Evolutionary conservation across 2,113 vertebrate genomes (phyloP).

Genomic region (Melanocharis versteri): DNA sequence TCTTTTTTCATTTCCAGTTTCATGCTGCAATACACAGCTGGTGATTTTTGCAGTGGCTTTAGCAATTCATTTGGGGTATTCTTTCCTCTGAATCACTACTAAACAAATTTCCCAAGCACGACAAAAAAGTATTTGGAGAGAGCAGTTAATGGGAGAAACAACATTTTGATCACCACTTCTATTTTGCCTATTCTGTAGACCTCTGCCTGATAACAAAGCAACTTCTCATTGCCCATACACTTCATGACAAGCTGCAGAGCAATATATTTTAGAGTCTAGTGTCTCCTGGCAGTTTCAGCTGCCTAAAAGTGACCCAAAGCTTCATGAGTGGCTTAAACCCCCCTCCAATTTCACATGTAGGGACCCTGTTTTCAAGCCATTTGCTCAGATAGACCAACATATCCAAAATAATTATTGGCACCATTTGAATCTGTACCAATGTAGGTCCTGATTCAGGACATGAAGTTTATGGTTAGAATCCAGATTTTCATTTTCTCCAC

Average conservation of each 20-base stretch:
- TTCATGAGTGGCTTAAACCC: neutral
- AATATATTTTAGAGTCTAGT: neutral
- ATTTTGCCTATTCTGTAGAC: neutral
- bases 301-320: neutral
- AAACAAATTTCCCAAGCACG: neutral
- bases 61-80: slow-evolving; percentile 30
- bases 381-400: neutral
- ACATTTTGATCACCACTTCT: neutral
- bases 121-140: neutral
- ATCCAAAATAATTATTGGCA: neutral
- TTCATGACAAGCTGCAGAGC: neutral
- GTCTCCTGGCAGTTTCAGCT: neutral
- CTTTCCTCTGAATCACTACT: neutral
- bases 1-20: slow-evolving; percentile 4
- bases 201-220: neutral
- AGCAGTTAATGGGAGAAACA: neutral
- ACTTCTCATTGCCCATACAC: neutral
- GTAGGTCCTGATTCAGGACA: neutral
- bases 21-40: neutral
- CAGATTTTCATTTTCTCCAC: neutral
- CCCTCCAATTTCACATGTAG: neutral
- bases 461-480: neutral
- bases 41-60: neutral
- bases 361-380: neutral
- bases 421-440: neutral